phyloP scores from a whole-genome alignment of 2,888 invertebrate species.

The Cataglyphis altisquamis region DNA sequence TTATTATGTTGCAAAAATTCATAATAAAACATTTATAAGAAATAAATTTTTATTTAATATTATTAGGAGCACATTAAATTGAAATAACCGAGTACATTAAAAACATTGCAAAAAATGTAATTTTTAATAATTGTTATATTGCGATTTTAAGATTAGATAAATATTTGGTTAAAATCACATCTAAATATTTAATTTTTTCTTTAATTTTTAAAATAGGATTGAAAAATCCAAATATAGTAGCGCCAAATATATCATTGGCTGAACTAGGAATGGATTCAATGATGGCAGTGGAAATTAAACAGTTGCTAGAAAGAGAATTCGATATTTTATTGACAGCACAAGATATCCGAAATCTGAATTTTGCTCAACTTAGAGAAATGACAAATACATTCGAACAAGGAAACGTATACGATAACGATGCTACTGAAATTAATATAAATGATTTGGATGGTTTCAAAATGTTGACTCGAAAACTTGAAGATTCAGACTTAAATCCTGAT shows the following conservation, averaged over 20 bases:
- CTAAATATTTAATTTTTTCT: background rate
- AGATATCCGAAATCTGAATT: conserved; percentile 93
- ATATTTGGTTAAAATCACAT: background rate
- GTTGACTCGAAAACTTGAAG: background rate
- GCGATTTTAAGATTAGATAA: background rate
- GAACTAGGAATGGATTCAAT: conserved; percentile 99
- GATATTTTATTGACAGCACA: conserved; percentile 95
- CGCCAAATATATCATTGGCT: conserved; percentile 91
- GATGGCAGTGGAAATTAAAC: conserved; percentile 99
- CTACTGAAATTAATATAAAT: background rate
- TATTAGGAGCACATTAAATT: too few species aligned
- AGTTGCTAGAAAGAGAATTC: conserved; percentile 95
- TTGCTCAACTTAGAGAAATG: conserved; percentile 88
- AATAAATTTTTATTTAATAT: background rate
- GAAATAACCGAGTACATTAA: background rate
- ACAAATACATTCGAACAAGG: conserved; percentile 42
- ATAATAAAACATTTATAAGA: background rate
- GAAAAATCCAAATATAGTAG: conserved; percentile 88
- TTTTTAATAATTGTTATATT: background rate
- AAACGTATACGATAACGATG: conserved; percentile 49
- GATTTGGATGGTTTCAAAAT: conserved; percentile 7
- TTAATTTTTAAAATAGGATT: conserved; percentile 78
- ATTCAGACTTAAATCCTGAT: conserved; percentile 56
- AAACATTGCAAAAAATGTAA: background rate
- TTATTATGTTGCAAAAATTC: background rate